Evolutionary conservation across 2,888 invertebrate genomes (phyloP), one percentile per base, ranked within the genome.

Genomic region (Galerucella pusilla): DNA sequence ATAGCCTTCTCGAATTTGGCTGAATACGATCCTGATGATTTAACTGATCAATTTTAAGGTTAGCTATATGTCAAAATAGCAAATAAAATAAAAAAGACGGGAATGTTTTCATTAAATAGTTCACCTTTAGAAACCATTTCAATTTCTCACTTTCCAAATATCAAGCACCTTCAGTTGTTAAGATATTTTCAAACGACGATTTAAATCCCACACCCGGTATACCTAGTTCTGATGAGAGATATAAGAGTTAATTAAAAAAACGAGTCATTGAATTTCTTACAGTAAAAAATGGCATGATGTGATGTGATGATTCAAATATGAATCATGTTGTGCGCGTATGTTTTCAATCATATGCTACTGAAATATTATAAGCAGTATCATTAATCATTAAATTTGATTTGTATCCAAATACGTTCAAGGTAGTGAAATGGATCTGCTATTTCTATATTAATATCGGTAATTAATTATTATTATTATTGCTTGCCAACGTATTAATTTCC

Each of bases 291-390:
- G 1, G 20, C 9, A 57, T 57, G 54, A 10, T 20, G 57, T 10
- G 20, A 57, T 57, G 16, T 57, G 57, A 57, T 57, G 57, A 57
- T 57, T 57, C 20, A 57, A 9, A 20, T 57, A 57, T 57, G 57
- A 57, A 20, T 57, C 20, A 57, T 57, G 10, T 2, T 20, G 20
- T 57, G 20, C 16, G 57, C 16, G 16, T 20, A 57, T 57, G 57
- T 9, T 10, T 57, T 57, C 57, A 57, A 57, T 57, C 57, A 57
- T 10, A 20, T 9, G 35, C 57, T 57, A 57, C 57, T 61, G 61
- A 61, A 35, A 61, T 61, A 35, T 28, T 12, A 60, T 61, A 61
- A n/a, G 59, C 59, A n/a, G 14, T 61, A 61, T 61, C 61, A 61
- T 61, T 60, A 60, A 61, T 61, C 25, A 14, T 61, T 9, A 61